phyloP scores from a whole-genome alignment of 2,797 vertebrate genomes.

The Paguma larvata region DNA sequence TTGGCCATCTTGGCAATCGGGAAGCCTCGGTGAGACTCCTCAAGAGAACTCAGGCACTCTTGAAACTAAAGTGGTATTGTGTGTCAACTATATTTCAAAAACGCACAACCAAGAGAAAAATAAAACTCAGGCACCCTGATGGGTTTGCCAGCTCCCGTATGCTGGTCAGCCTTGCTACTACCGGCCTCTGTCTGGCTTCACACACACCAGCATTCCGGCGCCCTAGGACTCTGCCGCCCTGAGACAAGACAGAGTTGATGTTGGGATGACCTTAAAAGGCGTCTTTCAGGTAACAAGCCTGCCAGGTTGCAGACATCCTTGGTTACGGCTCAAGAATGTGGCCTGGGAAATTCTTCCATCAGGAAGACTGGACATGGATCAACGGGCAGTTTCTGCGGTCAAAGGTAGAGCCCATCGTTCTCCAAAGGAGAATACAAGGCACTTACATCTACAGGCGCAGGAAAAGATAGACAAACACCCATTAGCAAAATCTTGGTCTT shows the following conservation, averaged over 20 bases:
- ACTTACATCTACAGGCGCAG: not conserved
- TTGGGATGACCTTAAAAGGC: slow-evolving; percentile 2
- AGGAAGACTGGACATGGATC: not conserved
- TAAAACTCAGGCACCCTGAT: not conserved
- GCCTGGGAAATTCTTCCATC: slow-evolving; percentile 18
- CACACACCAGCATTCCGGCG: not conserved
- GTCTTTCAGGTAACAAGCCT: not conserved
- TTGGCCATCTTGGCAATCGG: not conserved
- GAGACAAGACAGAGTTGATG: not conserved
- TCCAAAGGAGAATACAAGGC: not conserved
- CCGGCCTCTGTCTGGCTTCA: not conserved
- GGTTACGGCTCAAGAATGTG: not conserved
- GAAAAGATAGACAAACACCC: not conserved
- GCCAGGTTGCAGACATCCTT: not conserved
- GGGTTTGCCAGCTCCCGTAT: not conserved
- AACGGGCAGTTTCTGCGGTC: not conserved
- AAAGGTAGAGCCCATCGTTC: not conserved
- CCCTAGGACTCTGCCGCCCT: not conserved
- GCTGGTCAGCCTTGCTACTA: not conserved
- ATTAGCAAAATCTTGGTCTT: not conserved
- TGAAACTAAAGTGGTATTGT: not conserved
- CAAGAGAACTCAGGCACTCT: not conserved
- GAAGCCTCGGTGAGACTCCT: not conserved
- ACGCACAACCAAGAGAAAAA: not conserved
- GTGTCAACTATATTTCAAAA: not conserved